phyloP scores from a whole-genome alignment of 2,888 invertebrate genomes.

The Heliconius aoede region DNA sequence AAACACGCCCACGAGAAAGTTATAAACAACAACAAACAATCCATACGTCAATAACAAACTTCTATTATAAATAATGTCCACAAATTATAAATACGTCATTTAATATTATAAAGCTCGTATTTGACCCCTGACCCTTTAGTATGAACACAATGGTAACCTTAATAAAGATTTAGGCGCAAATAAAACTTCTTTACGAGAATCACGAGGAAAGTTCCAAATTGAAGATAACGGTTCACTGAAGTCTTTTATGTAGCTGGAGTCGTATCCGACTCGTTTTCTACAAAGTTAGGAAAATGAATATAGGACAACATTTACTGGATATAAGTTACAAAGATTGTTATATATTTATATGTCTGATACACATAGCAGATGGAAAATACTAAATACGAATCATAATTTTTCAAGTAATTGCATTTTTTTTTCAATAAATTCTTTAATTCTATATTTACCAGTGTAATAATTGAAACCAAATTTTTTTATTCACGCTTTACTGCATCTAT shows the following conservation, averaged over 20 bases:
- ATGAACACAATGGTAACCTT: constrained; percentile 12
- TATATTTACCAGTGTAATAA: too few species aligned
- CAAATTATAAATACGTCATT: neutral
- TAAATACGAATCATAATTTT: too few species aligned
- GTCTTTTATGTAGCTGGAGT: constrained; percentile 23
- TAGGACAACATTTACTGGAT: constrained; percentile 3
- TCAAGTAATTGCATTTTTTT: too few species aligned
- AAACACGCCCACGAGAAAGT: neutral
- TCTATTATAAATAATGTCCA: neutral
- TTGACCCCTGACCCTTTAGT: constrained; percentile 18
- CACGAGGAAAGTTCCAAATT: constrained; percentile 33
- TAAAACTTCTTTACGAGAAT: constrained; percentile 25
- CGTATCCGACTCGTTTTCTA: constrained; percentile 5
- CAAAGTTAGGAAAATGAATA: constrained; percentile 13
- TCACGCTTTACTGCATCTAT: too few species aligned
- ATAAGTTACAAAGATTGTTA: neutral
- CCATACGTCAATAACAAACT: neutral
- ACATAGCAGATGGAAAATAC: too few species aligned
- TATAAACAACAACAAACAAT: neutral
- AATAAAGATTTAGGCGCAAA: constrained; percentile 36
- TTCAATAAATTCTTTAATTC: too few species aligned
- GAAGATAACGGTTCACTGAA: constrained; percentile 28
- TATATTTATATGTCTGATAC: neutral
- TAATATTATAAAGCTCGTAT: constrained; percentile 9
- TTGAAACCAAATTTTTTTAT: too few species aligned